Evolutionary conservation across 2,888 invertebrate species (phyloP), one percentile per base, ranked within the genome.

Genomic region (Drosophila nr. perissopoda): DNA sequence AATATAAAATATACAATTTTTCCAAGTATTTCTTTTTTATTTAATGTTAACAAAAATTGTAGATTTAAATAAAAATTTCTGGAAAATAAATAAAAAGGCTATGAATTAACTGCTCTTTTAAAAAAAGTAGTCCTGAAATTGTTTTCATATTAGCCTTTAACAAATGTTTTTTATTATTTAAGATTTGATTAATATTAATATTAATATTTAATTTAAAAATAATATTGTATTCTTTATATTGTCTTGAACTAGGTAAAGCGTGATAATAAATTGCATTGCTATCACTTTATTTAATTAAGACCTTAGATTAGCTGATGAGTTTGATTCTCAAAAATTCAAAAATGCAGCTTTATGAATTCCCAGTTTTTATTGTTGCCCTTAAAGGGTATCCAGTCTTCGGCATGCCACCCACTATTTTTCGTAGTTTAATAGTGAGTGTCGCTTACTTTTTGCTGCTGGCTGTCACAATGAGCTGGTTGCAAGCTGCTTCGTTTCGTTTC

Each of bases 401-500:
- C 46, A 46, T 46, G 16, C 7, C 13, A 16, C 46, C 7, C 21
- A 21, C 7, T 31, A 3, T 8, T 25, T 27, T 2, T n/a, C n/a
- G 33, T 60, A 54, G 51, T 36, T 59, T 54, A 38, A 42, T 46
- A 27, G 54, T 38, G 63, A 69, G 62, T 64, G 66, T 73, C 33
- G 65, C 54, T 29, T 27, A 52, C 65, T 77, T 68, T 67, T 77
- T 73, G 57, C 27, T 18, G 74, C 64, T 74, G 61, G 68, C 57
- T 69, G 64, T 67, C 53, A 60, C 46, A 66, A 48, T 79, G 74
- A 79, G 72, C 74, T 79, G 59, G 70, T 82, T 82, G 78, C 56
- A 21, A 48, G 67, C 46, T 76, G 33, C 62, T 36, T 36, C 21
- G 61, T 48, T 62, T 51, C 11, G 27, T 65, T 80, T 65, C 42